A percentile compares a stretch with the other conserved stretches of the same genome.
phyloP scores from a whole-genome alignment of 2,888 invertebrate species.

The Quadriops clusia region DNA sequence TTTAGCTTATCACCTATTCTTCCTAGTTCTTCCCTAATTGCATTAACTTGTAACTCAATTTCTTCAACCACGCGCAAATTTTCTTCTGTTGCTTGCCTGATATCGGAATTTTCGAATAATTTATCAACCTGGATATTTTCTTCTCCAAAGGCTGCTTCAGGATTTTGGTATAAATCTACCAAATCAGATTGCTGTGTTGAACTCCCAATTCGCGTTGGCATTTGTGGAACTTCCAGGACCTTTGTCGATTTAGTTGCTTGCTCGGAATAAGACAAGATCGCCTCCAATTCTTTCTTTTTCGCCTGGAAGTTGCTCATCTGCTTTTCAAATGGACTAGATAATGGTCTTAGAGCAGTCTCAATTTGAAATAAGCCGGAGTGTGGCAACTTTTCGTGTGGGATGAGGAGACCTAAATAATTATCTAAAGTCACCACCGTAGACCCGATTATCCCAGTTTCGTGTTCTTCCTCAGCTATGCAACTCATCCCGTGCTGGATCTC shows the following conservation, averaged over 20 bases:
- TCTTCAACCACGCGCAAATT: too few relatives aligned
- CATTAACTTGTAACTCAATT: conserved; percentile 8
- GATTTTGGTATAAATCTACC: too few relatives aligned
- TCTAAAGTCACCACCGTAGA: conserved; percentile 24
- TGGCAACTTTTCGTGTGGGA: conserved; percentile 21
- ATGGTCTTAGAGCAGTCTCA: conserved; percentile 23
- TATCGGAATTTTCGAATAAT: too few relatives aligned
- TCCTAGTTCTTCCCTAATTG: conserved; percentile 11
- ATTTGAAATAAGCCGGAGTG: conserved; percentile 25
- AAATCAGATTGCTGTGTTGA: conserved; percentile 8
- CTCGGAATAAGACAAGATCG: conserved; percentile 16
- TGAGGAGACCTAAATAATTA: conserved; percentile 26
- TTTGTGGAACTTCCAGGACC: conserved; percentile 7
- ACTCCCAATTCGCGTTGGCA: conserved; percentile 13
- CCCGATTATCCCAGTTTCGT: conserved; percentile 23
- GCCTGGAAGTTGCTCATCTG: conserved; percentile 26
- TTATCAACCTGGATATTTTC: too few relatives aligned
- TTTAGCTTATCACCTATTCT: conserved; percentile 17
- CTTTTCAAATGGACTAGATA: conserved; percentile 25
- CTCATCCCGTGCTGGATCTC: conserved; percentile 23
- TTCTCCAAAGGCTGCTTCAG: too few relatives aligned
- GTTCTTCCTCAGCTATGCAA: conserved; percentile 26
- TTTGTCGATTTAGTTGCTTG: conserved; percentile 7
- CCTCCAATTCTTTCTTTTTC: conserved; percentile 28
- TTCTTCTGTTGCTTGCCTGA: too few relatives aligned